These are phyloP conservation scores for Callipepla californica DNA, from an alignment of 2,113 vertebrate species.

Conservation along the genomic window DNA sequence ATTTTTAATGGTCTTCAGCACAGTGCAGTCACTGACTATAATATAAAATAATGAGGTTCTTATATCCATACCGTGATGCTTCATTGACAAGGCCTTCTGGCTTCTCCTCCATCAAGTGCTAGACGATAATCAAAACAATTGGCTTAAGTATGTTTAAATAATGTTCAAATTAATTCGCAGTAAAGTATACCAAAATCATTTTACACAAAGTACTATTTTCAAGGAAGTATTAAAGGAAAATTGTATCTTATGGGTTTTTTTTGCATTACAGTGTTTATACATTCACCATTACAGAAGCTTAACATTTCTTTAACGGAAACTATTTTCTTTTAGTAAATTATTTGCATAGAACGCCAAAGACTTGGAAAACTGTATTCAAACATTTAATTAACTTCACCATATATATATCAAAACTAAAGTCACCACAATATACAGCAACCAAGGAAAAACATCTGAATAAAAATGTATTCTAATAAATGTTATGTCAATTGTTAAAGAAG, in stretches of 20 bases:
- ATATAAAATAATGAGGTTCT: neutral
- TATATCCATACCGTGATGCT: slow-evolving; percentile 87
- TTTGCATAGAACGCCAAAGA: neutral
- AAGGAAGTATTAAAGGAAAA: neutral
- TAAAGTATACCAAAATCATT: neutral
- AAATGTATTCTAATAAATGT: neutral
- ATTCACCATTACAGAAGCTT: neutral
- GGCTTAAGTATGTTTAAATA: neutral
- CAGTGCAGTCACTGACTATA: neutral
- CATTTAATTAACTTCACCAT: neutral
- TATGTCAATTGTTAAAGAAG: neutral
- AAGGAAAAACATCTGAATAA: neutral
- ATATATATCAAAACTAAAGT: neutral
- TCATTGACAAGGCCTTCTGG: slow-evolving; percentile 90
- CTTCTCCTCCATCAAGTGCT: slow-evolving; percentile 94
- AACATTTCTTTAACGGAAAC: neutral
- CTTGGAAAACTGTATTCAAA: neutral
- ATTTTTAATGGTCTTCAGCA: neutral
- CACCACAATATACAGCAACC: neutral
- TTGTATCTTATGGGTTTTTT: neutral
- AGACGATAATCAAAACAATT: slow-evolving; percentile 56
- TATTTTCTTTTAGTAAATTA: neutral
- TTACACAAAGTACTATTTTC: neutral
- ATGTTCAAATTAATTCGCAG: neutral
- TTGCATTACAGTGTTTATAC: neutral